phyloP scores from a whole-genome alignment of 2,888 invertebrate genomes.

The Griposia aprilina region DNA sequence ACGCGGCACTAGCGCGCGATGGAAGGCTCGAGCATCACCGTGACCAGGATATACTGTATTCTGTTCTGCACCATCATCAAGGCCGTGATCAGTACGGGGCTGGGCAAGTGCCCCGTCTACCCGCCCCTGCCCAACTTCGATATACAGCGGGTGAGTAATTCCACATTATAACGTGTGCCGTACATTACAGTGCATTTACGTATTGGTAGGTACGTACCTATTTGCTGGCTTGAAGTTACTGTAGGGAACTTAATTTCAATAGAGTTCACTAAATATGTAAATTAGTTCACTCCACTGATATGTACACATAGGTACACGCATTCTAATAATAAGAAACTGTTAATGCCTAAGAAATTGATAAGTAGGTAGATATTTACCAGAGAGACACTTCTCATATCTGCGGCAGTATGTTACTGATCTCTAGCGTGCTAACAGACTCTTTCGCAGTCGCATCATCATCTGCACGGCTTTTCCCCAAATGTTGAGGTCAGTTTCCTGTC shows the following conservation, averaged over 20 bases:
- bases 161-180: constrained; percentile 22
- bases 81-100: constrained; percentile 85
- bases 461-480: background rate
- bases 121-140: constrained; percentile 92
- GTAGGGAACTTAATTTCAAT: background rate
- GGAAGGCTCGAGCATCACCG: constrained; percentile 82
- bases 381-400: background rate
- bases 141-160: constrained; percentile 91
- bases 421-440: background rate
- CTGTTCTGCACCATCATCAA: constrained; percentile 75
- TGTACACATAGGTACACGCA: constrained; percentile 5
- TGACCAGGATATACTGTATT: constrained; percentile 72
- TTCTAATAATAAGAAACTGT: background rate
- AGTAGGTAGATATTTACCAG: background rate
- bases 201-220: background rate
- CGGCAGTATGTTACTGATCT: too few relatives aligned
- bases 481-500: background rate
- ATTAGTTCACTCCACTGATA: constrained; percentile 4
- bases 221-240: constrained; percentile 2
- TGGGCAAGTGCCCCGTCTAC: constrained; percentile 93
- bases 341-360: background rate
- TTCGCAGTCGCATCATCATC: background rate
- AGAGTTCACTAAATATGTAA: constrained; percentile 34
- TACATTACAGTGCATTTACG: constrained; percentile 41
- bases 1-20: constrained; percentile 70